Percentiles rank a stretch among this genome's conserved stretches.
Evolutionary conservation across 1,140 invertebrate genomes (phyloP).

Genomic region (Calliphora vicina): DNA sequence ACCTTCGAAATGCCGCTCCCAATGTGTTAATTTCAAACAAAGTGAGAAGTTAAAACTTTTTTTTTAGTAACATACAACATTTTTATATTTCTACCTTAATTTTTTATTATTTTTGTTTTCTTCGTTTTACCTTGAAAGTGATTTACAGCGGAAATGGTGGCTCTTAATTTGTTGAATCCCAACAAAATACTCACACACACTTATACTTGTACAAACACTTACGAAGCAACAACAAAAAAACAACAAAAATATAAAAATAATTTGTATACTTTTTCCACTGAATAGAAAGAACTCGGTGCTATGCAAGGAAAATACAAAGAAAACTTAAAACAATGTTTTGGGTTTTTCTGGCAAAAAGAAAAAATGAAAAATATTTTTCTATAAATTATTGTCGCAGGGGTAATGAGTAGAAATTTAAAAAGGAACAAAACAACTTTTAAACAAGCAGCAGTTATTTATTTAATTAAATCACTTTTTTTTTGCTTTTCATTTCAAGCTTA

Average conservation of each 20-base stretch:
- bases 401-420: background rate
- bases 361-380: background rate
- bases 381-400: background rate
- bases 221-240: background rate
- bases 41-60: background rate
- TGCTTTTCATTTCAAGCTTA: too few species aligned
- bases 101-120: background rate
- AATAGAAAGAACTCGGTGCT: background rate
- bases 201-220: background rate
- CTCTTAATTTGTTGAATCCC: constrained; percentile 39
- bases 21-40: background rate
- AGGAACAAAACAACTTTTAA: background rate
- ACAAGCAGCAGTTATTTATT: too few species aligned
- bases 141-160: constrained; percentile 36
- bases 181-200: constrained; percentile 25
- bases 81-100: background rate
- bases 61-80: background rate
- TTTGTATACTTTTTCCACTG: background rate
- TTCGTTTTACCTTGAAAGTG: constrained; percentile 37
- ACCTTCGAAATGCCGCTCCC: background rate
- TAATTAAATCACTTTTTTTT: too few species aligned
- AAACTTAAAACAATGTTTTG: background rate
- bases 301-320: background rate
- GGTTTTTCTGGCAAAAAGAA: background rate
- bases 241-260: too few species aligned